These are phyloP conservation scores for Muscina levida DNA, from an alignment of 2,888 invertebrate genomes.

Conservation along the genomic window DNA sequence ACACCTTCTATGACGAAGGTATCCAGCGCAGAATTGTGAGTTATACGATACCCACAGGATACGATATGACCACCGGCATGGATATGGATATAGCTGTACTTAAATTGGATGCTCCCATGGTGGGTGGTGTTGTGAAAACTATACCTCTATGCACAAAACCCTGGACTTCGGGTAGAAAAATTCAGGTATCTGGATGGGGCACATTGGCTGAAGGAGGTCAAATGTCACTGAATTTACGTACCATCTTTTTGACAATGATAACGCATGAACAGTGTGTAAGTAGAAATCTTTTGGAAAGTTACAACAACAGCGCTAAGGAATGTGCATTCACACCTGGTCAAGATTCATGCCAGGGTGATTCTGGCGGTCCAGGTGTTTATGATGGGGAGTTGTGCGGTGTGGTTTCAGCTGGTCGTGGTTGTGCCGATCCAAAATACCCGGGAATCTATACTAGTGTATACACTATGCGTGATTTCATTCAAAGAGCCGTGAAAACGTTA, in stretches of 20 bases:
- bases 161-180: not conserved
- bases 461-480: slow-evolving; percentile 11
- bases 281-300: slow-evolving; percentile 44
- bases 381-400: slow-evolving; percentile 71
- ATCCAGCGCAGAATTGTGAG: slow-evolving; percentile 54
- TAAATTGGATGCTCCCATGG: slow-evolving; percentile 65
- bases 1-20: slow-evolving; percentile 45
- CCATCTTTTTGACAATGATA: slow-evolving; percentile 71
- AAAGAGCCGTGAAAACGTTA: not conserved
- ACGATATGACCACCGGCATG: slow-evolving; percentile 65
- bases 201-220: slow-evolving; percentile 59
- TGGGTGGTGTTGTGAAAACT: slow-evolving; percentile 68
- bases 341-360: slow-evolving; percentile 77
- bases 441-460: slow-evolving; percentile 50
- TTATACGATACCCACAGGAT: slow-evolving; percentile 65
- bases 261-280: slow-evolving; percentile 61
- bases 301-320: slow-evolving; percentile 70
- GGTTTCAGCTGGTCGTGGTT: slow-evolving; percentile 76
- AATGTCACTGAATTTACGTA: slow-evolving; percentile 70
- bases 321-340: slow-evolving; percentile 71
- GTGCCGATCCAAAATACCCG: slow-evolving; percentile 64
- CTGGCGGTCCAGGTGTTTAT: slow-evolving; percentile 74
- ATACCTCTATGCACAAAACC: slow-evolving; percentile 67
- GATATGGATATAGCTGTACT: slow-evolving; percentile 70
- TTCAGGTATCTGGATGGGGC: slow-evolving; percentile 73